These are phyloP conservation scores for Sciurus niger DNA, from an alignment of 2,113 vertebrate species.

Conservation along the genomic window DNA sequence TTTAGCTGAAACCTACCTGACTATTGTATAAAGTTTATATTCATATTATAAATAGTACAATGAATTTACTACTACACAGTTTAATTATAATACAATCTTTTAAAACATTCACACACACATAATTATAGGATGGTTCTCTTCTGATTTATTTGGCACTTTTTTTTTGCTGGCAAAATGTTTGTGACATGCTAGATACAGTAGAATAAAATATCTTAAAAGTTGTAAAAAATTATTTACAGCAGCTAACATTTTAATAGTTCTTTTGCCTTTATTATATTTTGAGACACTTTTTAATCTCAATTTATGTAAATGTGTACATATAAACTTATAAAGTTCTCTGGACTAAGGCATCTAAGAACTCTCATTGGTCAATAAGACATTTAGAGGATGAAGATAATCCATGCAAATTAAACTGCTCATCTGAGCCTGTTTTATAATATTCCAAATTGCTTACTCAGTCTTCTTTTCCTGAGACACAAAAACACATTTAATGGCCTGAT, in stretches of 20 bases:
- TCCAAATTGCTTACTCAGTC: conserved; percentile 82
- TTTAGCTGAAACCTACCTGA: conserved; percentile 5
- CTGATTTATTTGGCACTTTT: conserved; percentile 36
- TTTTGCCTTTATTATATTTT: conserved; percentile 66
- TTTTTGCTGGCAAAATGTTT: conserved; percentile 57
- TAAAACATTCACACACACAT: conserved; percentile 45
- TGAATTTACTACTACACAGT: background rate
- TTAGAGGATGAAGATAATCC: conserved; percentile 76
- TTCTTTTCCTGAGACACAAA: conserved; percentile 80
- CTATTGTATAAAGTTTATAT: conserved; percentile 30
- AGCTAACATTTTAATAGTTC: conserved; percentile 55
- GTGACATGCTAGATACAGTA: conserved; percentile 4
- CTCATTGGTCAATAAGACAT: conserved; percentile 59
- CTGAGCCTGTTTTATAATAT: conserved; percentile 79
- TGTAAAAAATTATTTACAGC: conserved; percentile 67
- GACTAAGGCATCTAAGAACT: conserved; percentile 69
- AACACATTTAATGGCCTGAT: conserved; percentile 73
- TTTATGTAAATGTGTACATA: conserved; percentile 77
- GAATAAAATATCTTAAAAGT: conserved; percentile 41
- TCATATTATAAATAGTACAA: conserved; percentile 38
- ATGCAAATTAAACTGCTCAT: conserved; percentile 84
- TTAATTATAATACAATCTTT: conserved; percentile 50
- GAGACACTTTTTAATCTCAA: conserved; percentile 67
- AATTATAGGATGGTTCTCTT: background rate
- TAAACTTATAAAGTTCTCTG: conserved; percentile 71